Evolutionary conservation across 2,797 vertebrate species (phyloP), one percentile per base, ranked within the genome.

Genomic region (Poeciliopsis presidionis): DNA sequence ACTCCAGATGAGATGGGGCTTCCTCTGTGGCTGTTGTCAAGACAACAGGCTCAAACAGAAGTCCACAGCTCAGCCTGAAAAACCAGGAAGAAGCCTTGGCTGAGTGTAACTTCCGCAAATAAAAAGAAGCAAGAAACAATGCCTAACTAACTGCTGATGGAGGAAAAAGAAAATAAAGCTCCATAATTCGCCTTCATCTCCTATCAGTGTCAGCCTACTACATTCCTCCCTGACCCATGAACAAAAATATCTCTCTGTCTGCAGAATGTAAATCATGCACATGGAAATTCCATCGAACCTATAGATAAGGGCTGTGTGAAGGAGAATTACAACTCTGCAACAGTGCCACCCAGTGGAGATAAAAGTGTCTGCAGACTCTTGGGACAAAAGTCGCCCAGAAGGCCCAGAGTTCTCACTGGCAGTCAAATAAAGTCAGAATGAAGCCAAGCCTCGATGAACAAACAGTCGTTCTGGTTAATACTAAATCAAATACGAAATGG

Each of bases 331-430:
- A 51, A 77, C 84, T 88, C 67, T 41, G 76, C 92, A 93, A 93
- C 89, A 93, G 87, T 92, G 93, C 93, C 94, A 89, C 84, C 93
- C 72, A 86, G 94, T 93, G 94, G 94, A 25, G 28, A 69, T 4
- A n/a, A 20, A 74, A 55, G 53, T 4, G 55, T 43, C 22, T 75
- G 74, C 57, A 47, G 22, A 13, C 78, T 0, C 39, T 5, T 41
- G 2, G 22, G 3, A 25, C 18, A 16, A 83, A 83, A 43, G 18
- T 22, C 20, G n/a, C 59, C 73, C 67, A 4, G 57, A 76, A 78
- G 79, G 13, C 72, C 78, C 77, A 84, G 51, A n/a, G 71, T 79
- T 45, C 51, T 74, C 81, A 89, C 69, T 87, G 89, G 81, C 22
- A 41, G 77, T 9, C 47, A 9, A 82, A 75, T 89, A 88, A 86